phyloP scores from a whole-genome alignment of 2,113 vertebrate genomes.

The Hiodon alosoides region DNA sequence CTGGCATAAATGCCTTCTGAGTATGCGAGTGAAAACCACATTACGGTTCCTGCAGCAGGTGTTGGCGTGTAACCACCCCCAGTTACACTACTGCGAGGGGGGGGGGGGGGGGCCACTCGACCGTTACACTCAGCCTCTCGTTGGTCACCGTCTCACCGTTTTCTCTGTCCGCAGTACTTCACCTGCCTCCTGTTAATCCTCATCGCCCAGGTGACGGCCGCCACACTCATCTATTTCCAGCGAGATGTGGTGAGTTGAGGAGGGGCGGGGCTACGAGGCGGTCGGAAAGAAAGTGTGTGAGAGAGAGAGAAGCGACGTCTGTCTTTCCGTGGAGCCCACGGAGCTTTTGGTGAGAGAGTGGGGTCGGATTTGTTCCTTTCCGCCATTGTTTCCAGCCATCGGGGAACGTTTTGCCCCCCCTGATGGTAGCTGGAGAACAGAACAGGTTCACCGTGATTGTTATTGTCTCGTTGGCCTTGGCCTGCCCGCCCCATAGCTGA shows the following conservation, averaged over 20 bases:
- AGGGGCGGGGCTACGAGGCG: neutral
- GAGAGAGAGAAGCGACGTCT: neutral
- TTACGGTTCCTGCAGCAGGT: no score
- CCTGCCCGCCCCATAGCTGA: no score
- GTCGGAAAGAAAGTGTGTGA: neutral
- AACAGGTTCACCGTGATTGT: neutral
- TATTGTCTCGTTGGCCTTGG: neutral
- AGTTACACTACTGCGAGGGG: neutral
- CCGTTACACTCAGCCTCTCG: neutral
- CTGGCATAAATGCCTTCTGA: no score
- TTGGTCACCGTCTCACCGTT: neutral
- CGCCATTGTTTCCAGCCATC: no score
- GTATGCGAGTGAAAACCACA: no score
- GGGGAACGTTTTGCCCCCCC: neutral
- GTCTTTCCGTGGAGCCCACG: no score
- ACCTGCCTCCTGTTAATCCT: slow-evolving; percentile 82
- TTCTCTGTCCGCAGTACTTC: slow-evolving; percentile 69
- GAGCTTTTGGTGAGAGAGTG: no score
- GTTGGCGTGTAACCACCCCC: no score
- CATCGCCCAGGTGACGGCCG: slow-evolving; percentile 75
- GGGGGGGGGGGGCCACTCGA: neutral
- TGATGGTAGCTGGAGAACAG: no score
- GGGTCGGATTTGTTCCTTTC: no score
- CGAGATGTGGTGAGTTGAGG: slow-evolving; percentile 61
- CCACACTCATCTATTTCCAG: slow-evolving; percentile 80